Percentiles rank a stretch among this genome's conserved stretches.
Evolutionary conservation across 2,113 vertebrate genomes (phyloP).

Genomic region (Terrapene triunguis): DNA sequence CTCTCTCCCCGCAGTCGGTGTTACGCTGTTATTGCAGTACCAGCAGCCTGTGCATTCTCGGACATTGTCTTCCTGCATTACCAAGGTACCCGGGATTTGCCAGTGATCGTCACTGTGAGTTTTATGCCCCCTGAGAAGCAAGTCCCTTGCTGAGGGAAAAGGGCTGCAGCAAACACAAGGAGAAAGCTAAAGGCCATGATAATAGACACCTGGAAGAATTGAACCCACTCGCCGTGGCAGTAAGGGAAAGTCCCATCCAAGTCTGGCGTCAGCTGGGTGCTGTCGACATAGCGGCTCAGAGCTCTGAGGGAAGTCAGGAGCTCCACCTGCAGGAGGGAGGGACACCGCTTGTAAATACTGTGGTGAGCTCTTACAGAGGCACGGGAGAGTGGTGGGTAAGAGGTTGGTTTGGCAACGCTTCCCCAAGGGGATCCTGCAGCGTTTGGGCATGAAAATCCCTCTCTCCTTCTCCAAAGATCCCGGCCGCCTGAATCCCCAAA

Average conservation of each 20-base stretch:
- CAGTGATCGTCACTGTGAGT: background rate
- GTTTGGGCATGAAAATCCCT: background rate
- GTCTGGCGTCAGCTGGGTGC: conserved; percentile 86
- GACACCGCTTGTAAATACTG: rapidly evolving
- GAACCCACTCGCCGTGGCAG: conserved; percentile 91
- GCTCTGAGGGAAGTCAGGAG: conserved; percentile 86
- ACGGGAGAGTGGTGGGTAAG: background rate
- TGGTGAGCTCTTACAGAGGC: background rate
- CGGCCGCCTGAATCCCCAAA: background rate
- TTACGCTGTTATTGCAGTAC: background rate
- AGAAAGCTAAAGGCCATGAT: background rate
- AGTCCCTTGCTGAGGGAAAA: background rate
- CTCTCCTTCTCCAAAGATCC: background rate
- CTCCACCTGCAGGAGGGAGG: conserved; percentile 85
- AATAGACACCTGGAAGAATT: conserved; percentile 90
- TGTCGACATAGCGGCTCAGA: conserved; percentile 87
- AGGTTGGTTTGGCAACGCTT: background rate
- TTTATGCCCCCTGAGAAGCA: background rate
- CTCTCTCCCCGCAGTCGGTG: background rate
- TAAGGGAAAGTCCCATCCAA: conserved; percentile 90
- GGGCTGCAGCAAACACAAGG: background rate
- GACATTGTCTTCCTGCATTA: background rate
- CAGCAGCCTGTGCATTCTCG: background rate
- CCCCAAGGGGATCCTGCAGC: background rate
- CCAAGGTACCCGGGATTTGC: background rate